phyloP scores from a whole-genome alignment of 1,140 invertebrate species.

The Halesus radiatus region DNA sequence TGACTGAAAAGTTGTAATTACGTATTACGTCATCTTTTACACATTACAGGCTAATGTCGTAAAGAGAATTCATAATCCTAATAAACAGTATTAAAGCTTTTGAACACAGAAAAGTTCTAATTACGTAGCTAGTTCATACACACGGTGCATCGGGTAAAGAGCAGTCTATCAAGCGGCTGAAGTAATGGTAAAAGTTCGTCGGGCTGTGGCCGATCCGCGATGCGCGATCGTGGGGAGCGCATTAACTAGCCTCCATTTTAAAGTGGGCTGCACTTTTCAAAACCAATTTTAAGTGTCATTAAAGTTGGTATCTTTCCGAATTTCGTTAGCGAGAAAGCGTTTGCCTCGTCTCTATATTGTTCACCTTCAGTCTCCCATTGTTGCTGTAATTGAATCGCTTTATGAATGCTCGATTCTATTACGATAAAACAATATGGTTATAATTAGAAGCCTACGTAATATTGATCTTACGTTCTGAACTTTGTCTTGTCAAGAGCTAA shows the following conservation, averaged over 20 bases:
- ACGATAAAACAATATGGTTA: conserved; percentile 1
- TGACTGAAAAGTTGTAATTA: no score
- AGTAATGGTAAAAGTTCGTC: conserved; percentile 47
- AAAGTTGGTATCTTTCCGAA: conserved; percentile 34
- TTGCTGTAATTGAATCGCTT: conserved; percentile 1
- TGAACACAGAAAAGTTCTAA: neutral
- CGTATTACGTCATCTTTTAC: no score
- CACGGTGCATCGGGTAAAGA: neutral
- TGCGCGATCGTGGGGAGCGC: neutral
- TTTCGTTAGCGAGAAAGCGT: neutral
- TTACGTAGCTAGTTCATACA: neutral
- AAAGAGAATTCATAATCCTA: no score
- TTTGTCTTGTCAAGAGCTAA: no score
- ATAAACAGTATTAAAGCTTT: no score
- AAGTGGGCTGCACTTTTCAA: conserved; percentile 35
- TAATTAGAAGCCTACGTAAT: no score
- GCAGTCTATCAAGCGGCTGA: conserved; percentile 28
- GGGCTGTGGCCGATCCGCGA: neutral
- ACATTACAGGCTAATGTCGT: no score
- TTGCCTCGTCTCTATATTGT: neutral
- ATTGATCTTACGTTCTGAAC: no score
- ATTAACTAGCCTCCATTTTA: conserved; percentile 15
- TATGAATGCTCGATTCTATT: conserved; percentile 9
- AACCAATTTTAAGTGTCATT: conserved; percentile 53
- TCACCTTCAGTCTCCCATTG: neutral